A percentile compares a stretch with the other conserved stretches of the same genome.
These are phyloP conservation scores for Notospermus geniculatus DNA, from an alignment of 1,140 invertebrate species.

Conservation along the genomic window DNA sequence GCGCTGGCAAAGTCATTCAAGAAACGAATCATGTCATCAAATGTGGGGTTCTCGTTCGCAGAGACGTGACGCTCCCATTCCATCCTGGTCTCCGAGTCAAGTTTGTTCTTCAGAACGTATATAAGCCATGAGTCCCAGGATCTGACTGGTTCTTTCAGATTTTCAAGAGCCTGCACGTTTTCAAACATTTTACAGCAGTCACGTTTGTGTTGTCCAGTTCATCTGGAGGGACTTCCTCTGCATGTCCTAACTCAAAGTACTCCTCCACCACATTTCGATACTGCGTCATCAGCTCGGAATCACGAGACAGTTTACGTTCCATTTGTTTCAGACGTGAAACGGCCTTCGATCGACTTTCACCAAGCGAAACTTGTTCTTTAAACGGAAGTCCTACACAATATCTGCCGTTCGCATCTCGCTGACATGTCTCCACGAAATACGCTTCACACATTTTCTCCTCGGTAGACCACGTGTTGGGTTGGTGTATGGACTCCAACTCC, in stretches of 20 bases:
- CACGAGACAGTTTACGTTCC: no score
- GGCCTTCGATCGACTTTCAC: background rate
- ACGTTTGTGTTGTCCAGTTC: background rate
- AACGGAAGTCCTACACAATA: background rate
- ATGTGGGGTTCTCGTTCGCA: no score
- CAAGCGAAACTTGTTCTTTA: background rate
- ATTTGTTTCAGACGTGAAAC: background rate
- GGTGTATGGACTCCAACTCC: background rate
- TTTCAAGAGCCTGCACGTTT: background rate
- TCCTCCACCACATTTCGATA: background rate
- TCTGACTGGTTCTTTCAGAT: background rate
- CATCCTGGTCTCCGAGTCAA: no score
- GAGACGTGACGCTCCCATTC: no score
- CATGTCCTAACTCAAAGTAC: conserved; percentile 6
- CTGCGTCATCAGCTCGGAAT: background rate
- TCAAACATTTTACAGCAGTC: no score
- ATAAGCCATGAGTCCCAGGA: no score
- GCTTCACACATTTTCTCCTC: conserved; percentile 3
- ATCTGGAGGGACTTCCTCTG: background rate
- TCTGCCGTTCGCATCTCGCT: background rate
- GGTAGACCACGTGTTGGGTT: background rate
- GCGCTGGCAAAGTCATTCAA: no score
- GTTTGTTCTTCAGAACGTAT: no score
- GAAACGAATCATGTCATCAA: no score
- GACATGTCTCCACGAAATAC: background rate